Evolutionary conservation across 1,140 invertebrate species (phyloP).

Genomic region (Atta colombica): DNA sequence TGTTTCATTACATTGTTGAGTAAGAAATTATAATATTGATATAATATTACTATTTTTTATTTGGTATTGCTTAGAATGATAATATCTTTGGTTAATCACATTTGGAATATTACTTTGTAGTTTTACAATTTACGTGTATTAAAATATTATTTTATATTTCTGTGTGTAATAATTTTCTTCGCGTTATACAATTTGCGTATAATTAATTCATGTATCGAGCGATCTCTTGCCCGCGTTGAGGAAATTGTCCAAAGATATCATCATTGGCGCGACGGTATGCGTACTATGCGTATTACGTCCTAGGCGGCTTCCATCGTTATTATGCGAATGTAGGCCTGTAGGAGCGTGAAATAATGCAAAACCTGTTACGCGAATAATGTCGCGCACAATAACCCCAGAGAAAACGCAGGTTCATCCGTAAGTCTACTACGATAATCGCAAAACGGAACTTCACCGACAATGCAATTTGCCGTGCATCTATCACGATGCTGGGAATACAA

Average conservation of each 20-base stretch:
- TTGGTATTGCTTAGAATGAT: too few species aligned
- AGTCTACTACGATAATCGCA: conserved; percentile 19
- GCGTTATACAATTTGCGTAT: conserved; percentile 23
- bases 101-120: neutral
- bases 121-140: neutral
- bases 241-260: conserved; percentile 47
- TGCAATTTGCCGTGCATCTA: conserved; percentile 5
- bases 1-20: too few species aligned
- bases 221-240: neutral
- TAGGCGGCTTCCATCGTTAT: conserved; percentile 29
- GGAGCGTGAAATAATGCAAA: conserved; percentile 56
- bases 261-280: neutral
- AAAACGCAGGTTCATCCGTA: conserved; percentile 61
- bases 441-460: conserved; percentile 13
- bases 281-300: conserved; percentile 40
- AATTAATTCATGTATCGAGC: conserved; percentile 34
- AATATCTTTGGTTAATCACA: neutral
- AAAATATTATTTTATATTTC: neutral
- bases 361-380: conserved; percentile 59
- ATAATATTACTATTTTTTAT: too few species aligned
- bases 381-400: conserved; percentile 44
- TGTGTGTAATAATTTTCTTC: neutral
- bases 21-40: too few species aligned
- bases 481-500: neutral
- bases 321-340: conserved; percentile 41